These are phyloP conservation scores for Atopsyche davidsoni DNA, from an alignment of 1,140 invertebrate genomes.

Conservation along the genomic window DNA sequence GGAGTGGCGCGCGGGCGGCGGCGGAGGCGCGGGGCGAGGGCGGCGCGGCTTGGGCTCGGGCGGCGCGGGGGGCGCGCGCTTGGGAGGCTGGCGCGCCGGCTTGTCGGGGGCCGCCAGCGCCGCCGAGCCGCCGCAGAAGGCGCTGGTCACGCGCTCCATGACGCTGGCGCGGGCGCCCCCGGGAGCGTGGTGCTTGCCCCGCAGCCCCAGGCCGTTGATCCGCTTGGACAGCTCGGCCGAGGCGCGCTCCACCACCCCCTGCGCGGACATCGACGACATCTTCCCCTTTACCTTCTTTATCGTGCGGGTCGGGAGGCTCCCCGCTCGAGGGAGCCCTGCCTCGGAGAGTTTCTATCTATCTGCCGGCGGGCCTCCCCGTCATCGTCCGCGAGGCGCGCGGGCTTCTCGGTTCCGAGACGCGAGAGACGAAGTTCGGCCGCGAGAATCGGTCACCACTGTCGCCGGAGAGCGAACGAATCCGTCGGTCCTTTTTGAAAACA, in stretches of 20 bases:
- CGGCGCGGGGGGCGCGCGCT: slow-evolving; percentile 31
- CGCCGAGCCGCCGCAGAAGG: slow-evolving; percentile 61
- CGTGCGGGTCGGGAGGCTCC: slow-evolving; percentile 40
- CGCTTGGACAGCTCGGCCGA: slow-evolving; percentile 80
- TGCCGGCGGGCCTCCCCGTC: background rate
- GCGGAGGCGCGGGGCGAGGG: slow-evolving; percentile 37
- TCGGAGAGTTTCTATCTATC: no score
- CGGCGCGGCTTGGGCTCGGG: slow-evolving; percentile 34
- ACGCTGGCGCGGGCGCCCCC: slow-evolving; percentile 53
- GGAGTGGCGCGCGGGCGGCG: slow-evolving; percentile 48
- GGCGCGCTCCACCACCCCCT: slow-evolving; percentile 79
- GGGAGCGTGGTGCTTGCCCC: slow-evolving; percentile 58
- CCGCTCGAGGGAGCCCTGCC: slow-evolving; percentile 30
- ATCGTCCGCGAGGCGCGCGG: background rate
- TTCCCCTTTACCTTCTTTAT: slow-evolving; percentile 47
- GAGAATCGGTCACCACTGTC: no score
- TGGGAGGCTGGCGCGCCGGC: slow-evolving; percentile 18
- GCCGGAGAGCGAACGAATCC: background rate
- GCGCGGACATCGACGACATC: slow-evolving; percentile 60
- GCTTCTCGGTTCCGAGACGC: no score
- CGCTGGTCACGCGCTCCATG: slow-evolving; percentile 79
- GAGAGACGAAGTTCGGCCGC: no score
- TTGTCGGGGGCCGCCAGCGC: slow-evolving; percentile 40
- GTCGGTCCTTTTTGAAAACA: background rate
- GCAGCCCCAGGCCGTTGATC: slow-evolving; percentile 75